Conservation (phyloP, 2,888 invertebrate species). For the Azorinus chamasolen region DNA sequence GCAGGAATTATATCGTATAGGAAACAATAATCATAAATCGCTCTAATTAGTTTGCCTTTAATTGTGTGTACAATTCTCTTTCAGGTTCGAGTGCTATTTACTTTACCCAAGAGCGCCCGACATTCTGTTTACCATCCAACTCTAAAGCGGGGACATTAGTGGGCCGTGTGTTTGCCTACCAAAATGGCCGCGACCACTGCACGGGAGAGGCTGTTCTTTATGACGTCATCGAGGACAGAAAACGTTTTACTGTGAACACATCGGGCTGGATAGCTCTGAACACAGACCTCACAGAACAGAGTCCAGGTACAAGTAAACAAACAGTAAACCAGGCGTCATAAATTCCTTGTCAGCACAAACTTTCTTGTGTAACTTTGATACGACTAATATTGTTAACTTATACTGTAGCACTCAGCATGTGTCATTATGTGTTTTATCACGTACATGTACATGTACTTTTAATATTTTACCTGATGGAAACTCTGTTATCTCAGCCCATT, state of each 20-base stretch:
- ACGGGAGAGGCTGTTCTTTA: constrained; percentile 14
- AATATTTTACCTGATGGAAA: too few species aligned
- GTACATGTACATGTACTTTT: too few species aligned
- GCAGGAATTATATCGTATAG: too few species aligned
- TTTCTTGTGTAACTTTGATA: too few species aligned
- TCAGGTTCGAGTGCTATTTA: constrained; percentile 45
- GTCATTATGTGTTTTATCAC: too few species aligned
- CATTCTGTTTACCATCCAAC: constrained; percentile 42
- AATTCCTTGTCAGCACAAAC: too few species aligned
- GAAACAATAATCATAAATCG: too few species aligned
- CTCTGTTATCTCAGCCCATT: too few species aligned
- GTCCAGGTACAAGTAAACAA: constrained; percentile 31
- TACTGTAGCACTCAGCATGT: too few species aligned
- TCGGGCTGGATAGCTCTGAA: constrained; percentile 29
- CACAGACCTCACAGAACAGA: not conserved
- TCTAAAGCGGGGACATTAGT: constrained; percentile 35
- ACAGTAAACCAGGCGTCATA: too few species aligned
- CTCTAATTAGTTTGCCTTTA: too few species aligned
- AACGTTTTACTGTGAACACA: constrained; percentile 19
- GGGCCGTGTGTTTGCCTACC: constrained; percentile 56
- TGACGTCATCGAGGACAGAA: constrained; percentile 22
- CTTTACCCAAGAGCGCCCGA: constrained; percentile 47
- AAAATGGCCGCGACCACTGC: constrained; percentile 33
- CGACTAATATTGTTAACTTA: too few species aligned
- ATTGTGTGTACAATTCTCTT: constrained; percentile 18